Evolutionary conservation across 1,140 invertebrate genomes (phyloP).

Genomic region (Chrysomallon squamiferum): DNA sequence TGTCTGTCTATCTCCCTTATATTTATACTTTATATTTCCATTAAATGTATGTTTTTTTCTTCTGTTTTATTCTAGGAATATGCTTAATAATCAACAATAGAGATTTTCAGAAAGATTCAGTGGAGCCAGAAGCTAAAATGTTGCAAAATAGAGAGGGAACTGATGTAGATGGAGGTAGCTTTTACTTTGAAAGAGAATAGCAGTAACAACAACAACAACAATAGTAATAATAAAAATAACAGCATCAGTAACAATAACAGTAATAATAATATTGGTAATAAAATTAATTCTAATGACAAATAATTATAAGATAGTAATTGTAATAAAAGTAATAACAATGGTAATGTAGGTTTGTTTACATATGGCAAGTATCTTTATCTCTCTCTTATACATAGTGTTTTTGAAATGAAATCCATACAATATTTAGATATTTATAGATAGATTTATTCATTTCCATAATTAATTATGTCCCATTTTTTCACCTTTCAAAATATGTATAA

Average conservation of each 20-base stretch:
- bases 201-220: neutral
- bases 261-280: neutral
- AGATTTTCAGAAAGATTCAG: slow-evolving; percentile 28
- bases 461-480: too few species aligned
- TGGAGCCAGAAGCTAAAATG: slow-evolving; percentile 16
- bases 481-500: too few species aligned
- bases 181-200: neutral
- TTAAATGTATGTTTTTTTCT: too few species aligned
- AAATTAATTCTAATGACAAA: neutral
- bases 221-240: neutral
- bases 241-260: neutral
- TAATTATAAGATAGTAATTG: neutral
- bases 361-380: too few species aligned
- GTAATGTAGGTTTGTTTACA: neutral
- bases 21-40: too few species aligned
- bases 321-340: neutral
- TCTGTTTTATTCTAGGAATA: slow-evolving; percentile 38
- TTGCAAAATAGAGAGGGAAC: slow-evolving; percentile 36
- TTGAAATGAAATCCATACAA: too few species aligned
- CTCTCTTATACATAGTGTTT: too few species aligned
- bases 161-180: slow-evolving; percentile 34
- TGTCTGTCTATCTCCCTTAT: too few species aligned
- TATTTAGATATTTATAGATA: too few species aligned
- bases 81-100: slow-evolving; percentile 50
- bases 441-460: too few species aligned